Conservation (phyloP, 2,113 vertebrate genomes). For the Dolichallabes microphthalmus region DNA sequence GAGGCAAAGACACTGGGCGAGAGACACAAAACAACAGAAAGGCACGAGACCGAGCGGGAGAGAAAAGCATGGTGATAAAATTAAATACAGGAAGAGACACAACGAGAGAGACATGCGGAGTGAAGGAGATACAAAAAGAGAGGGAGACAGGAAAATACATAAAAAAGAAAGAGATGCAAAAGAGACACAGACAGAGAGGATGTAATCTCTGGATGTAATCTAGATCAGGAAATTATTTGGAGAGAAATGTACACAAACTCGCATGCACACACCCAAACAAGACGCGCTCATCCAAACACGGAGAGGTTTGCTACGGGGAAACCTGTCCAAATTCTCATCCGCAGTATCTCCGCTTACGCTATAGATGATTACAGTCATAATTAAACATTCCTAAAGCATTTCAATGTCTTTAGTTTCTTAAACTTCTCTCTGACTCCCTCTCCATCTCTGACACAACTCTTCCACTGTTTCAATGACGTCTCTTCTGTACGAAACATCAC, state of each 20-base stretch:
- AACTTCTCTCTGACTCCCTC: background rate
- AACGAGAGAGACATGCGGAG: background rate
- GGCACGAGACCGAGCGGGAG: too few species aligned
- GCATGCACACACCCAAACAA: constrained; percentile 31
- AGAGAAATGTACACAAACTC: constrained; percentile 17
- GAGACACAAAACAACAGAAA: too few species aligned
- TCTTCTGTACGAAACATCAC: too few species aligned
- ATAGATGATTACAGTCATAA: too few species aligned
- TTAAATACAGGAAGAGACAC: background rate
- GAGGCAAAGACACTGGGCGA: too few species aligned
- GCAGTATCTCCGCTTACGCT: background rate
- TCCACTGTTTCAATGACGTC: constrained; percentile 27
- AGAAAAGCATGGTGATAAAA: too few species aligned
- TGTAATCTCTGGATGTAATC: constrained; percentile 30
- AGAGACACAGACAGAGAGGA: background rate
- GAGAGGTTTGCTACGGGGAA: background rate
- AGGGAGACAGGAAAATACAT: background rate
- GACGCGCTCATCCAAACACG: constrained; percentile 22
- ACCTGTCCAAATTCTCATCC: background rate
- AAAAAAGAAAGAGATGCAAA: background rate
- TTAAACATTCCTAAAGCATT: too few species aligned
- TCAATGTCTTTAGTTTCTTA: background rate
- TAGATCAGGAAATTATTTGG: constrained; percentile 43
- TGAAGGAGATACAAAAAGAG: background rate
- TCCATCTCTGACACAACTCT: background rate